Evolutionary conservation across 2,888 invertebrate species (phyloP), one percentile per base, ranked within the genome.

Genomic region (Sinotaia quadrata): DNA sequence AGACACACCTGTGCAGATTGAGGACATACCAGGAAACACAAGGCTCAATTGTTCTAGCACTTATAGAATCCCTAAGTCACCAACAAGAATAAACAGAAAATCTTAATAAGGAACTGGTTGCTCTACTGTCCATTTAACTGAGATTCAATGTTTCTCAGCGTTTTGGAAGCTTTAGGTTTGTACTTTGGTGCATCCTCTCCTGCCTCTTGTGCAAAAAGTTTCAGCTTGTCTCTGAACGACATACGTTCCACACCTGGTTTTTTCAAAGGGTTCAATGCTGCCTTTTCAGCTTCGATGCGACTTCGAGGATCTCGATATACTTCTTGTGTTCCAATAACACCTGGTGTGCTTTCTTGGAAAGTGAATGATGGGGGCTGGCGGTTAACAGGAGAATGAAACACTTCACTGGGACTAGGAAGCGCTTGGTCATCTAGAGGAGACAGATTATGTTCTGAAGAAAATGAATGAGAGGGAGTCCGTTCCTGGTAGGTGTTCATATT

Each of bases 171-270:
- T 91, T 97, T 98, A 69, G 96, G 93, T 91, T 96, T 96, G 88
- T 97, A 96, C 89, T 95, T 94, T 77, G 97, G 97, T 73, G 96
- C 95, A 85, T 93, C 92, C 87, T 97, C 97, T 51, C 98, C 98
- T 18, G 96, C 94, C 90, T 98, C 97, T 90, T 95, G 92, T 52
- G 98, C 98, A 90, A 99, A 99, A 95, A 98, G 96, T 90, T 96
- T 96, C 97, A 98, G 98, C 90, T 99, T 99, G 89, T 99, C 98
- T 88, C 96, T 94, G 90, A 99, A 99, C 69, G 95, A 95, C 73
- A 98, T 91, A 84, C 97, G 95, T 87, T 98, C 97, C 2, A 75
- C 70, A 37, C 75, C 78, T 24, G 76, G 72, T 27, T 68, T 65
- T 62, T 76, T 77, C 21, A 54, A 31, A 24, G 41, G 44, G 12